These are phyloP conservation scores for Periparus ater DNA, from an alignment of 2,797 vertebrate species.

Conservation along the genomic window DNA sequence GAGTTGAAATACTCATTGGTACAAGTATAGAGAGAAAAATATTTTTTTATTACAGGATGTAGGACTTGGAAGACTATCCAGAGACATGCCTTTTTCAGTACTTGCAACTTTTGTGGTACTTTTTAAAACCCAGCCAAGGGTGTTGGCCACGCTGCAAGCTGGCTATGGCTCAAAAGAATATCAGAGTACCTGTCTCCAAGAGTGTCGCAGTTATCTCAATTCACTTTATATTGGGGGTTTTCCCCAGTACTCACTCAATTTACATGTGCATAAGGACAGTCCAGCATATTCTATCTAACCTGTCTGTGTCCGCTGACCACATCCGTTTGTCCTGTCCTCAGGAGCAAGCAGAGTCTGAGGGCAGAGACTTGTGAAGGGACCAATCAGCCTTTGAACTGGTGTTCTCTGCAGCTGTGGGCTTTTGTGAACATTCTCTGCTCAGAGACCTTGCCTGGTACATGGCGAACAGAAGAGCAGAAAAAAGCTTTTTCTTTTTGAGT, in stretches of 20 bases:
- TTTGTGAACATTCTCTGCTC: background rate
- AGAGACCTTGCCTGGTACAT: rapidly evolving
- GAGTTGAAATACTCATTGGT: background rate
- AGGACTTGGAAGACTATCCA: background rate
- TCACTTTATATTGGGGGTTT: background rate
- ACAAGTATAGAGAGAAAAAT: background rate
- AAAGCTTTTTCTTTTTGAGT: background rate
- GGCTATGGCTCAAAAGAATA: background rate
- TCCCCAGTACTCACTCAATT: background rate
- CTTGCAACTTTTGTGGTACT: background rate
- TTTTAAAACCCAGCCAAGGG: background rate
- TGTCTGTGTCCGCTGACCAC: rapidly evolving
- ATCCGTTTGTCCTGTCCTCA: rapidly evolving
- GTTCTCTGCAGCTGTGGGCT: background rate
- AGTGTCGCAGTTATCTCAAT: background rate
- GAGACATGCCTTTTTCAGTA: background rate
- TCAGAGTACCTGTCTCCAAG: background rate
- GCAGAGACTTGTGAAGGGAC: background rate
- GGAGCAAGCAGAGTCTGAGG: background rate
- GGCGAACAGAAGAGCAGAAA: background rate
- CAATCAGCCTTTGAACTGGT: background rate
- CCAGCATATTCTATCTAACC: background rate
- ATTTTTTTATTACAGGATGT: background rate
- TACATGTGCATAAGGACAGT: background rate
- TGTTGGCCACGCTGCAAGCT: background rate